These are phyloP conservation scores for Anaspis maculata DNA, from an alignment of 2,888 invertebrate genomes.

Conservation along the genomic window DNA sequence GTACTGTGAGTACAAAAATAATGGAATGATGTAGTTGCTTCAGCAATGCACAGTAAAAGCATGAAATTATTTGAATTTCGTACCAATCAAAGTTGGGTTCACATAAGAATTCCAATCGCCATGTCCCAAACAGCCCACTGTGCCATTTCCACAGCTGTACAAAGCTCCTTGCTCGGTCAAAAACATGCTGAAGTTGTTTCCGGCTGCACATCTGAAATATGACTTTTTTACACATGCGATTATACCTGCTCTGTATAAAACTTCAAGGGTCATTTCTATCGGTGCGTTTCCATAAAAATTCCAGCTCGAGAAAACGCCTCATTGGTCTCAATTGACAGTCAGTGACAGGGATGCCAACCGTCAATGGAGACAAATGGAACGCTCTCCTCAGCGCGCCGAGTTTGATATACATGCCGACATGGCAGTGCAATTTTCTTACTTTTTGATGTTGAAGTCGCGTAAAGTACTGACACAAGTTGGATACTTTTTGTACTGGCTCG, in stretches of 20 bases:
- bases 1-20: no score
- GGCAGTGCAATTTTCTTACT: no score
- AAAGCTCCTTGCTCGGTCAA: constrained; percentile 59
- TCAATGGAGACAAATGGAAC: no score
- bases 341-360: no score
- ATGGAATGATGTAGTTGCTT: not conserved
- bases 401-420: no score
- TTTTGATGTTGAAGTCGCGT: no score
- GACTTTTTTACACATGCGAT: not conserved
- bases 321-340: no score
- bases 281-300: not conserved
- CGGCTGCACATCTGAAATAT: constrained; percentile 50
- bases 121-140: constrained; percentile 56
- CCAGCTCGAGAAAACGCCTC: no score
- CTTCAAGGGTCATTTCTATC: not conserved
- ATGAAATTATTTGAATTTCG: no score
- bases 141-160: constrained; percentile 59
- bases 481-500: constrained; percentile 46
- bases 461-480: no score
- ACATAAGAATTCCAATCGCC: constrained; percentile 41
- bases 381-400: no score
- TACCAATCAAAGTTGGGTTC: not conserved
- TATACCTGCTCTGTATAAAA: not conserved
- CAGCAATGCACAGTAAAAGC: not conserved
- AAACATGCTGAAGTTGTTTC: constrained; percentile 59